Conservation (phyloP, 2,888 invertebrate genomes). For the Belgica antarctica region DNA sequence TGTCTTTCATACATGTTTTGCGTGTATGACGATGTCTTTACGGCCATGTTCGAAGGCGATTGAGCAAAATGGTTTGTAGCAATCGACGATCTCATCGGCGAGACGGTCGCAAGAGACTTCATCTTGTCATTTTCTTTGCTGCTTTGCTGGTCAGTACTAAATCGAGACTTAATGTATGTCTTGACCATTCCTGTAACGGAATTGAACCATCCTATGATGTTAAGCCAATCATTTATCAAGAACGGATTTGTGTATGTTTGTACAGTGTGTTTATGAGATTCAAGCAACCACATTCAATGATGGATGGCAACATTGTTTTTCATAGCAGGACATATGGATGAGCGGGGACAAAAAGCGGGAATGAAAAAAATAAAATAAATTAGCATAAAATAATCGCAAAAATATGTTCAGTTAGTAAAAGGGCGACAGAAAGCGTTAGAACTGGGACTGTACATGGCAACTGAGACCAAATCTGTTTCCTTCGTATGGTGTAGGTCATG, state of each 20-base stretch:
- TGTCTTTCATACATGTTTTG: slow-evolving; percentile 52
- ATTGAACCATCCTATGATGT: slow-evolving; percentile 64
- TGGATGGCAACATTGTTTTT: neutral
- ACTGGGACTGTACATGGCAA: too few relatives aligned
- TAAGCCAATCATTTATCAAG: neutral
- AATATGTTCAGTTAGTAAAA: neutral
- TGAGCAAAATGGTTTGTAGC: slow-evolving; percentile 46
- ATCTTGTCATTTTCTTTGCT: slow-evolving; percentile 24
- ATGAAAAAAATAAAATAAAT: slow-evolving; percentile 2
- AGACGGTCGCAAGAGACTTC: slow-evolving; percentile 31
- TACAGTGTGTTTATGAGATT: too few relatives aligned
- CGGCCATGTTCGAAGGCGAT: neutral
- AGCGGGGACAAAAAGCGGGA: slow-evolving; percentile 20
- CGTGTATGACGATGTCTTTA: slow-evolving; percentile 43
- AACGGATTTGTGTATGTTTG: slow-evolving; percentile 28
- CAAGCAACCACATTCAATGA: slow-evolving; percentile 10
- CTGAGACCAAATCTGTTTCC: too few relatives aligned
- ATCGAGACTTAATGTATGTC: slow-evolving; percentile 48
- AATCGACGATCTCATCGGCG: slow-evolving; percentile 22
- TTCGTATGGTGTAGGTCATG: too few relatives aligned
- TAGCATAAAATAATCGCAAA: neutral
- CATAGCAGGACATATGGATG: slow-evolving; percentile 36
- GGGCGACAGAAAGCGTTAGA: too few relatives aligned
- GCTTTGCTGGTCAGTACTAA: slow-evolving; percentile 12
- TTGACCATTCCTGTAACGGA: slow-evolving; percentile 69